Conservation (phyloP, 2,113 vertebrate species). For the Rhinoptilus africanus region DNA sequence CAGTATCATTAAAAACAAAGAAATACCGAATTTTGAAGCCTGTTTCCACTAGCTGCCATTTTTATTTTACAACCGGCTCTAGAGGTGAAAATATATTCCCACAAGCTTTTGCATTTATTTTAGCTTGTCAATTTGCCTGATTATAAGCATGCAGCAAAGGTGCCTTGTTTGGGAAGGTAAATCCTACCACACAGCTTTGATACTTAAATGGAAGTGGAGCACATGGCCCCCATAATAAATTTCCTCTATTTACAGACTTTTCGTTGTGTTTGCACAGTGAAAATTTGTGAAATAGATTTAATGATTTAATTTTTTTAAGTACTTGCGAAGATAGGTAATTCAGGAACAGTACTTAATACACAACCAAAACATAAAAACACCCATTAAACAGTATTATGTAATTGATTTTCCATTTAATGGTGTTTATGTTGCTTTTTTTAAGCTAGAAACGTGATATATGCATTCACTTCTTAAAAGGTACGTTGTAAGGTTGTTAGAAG, state of each 20-base stretch:
- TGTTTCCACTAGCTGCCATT: neutral
- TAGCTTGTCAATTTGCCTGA: neutral
- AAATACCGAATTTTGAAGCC: neutral
- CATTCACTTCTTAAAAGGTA: neutral
- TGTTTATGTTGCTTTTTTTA: neutral
- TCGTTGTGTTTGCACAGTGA: neutral
- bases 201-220: neutral
- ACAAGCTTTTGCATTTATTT: neutral
- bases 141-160: neutral
- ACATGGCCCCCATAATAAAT: neutral
- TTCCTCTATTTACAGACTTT: neutral
- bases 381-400: neutral
- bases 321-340: neutral
- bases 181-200: neutral
- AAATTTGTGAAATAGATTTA: neutral
- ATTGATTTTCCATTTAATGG: constrained; percentile 9
- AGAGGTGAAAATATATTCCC: neutral
- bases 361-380: neutral
- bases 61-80: neutral
- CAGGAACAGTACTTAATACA: neutral
- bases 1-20: neutral
- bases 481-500: neutral
- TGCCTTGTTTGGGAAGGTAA: neutral
- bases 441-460: neutral
- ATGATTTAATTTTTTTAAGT: constrained; percentile 10